phyloP scores from a whole-genome alignment of 2,888 invertebrate genomes.

The Cabera pusaria region DNA sequence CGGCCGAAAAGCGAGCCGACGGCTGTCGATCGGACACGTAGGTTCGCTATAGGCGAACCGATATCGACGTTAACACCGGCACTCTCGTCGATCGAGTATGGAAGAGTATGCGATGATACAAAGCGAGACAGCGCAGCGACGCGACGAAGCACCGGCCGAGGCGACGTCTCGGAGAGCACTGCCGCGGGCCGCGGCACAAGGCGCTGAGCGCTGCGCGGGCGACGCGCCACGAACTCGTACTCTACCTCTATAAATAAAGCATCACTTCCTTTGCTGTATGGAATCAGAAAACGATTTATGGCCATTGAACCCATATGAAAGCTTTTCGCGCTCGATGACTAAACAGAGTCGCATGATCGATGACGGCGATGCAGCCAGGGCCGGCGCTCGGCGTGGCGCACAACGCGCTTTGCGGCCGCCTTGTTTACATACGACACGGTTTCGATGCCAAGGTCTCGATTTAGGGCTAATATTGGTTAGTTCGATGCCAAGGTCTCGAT shows the following conservation, averaged over 20 bases:
- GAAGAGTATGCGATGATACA: conserved; percentile 51
- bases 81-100: conserved; percentile 59
- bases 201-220: conserved; percentile 33
- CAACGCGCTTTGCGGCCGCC: conserved; percentile 6
- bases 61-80: conserved; percentile 69
- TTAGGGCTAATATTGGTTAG: conserved; percentile 23
- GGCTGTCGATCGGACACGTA: conserved; percentile 51
- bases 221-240: conserved; percentile 46
- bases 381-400: conserved; percentile 10
- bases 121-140: conserved; percentile 29
- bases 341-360: conserved; percentile 39
- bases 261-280: conserved; percentile 71
- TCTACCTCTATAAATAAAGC: conserved; percentile 74
- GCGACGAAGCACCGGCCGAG: conserved; percentile 53
- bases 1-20: conserved; percentile 38
- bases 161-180: conserved; percentile 35
- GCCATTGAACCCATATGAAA: conserved; percentile 76
- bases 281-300: conserved; percentile 75
- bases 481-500: conserved; percentile 54
- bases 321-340: conserved; percentile 59
- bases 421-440: conserved; percentile 33
- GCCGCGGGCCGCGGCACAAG: conserved; percentile 33
- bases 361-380: conserved; percentile 32
- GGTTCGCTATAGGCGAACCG: conserved; percentile 63
- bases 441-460: conserved; percentile 55